Evolutionary conservation across 2,888 invertebrate genomes (phyloP).

Genomic region (Pollenia griseotomentosa): DNA sequence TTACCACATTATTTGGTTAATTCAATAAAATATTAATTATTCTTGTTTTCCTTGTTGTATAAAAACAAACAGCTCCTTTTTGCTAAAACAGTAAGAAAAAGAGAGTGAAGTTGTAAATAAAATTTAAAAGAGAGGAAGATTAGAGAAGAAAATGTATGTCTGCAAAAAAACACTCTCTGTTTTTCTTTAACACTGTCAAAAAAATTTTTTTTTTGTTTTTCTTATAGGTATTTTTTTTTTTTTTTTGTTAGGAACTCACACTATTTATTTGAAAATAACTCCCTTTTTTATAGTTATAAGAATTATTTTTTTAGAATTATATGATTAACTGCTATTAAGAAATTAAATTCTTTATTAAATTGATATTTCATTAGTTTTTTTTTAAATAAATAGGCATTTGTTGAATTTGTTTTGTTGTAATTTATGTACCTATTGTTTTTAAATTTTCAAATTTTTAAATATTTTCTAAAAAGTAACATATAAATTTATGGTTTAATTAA

Average conservation of each 20-base stretch:
- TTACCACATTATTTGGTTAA: conserved; percentile 75
- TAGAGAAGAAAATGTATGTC: background rate
- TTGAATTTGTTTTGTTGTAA: background rate
- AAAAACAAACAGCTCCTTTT: conserved; percentile 59
- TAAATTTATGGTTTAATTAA: conserved; percentile 31
- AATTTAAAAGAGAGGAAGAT: background rate
- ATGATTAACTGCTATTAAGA: background rate
- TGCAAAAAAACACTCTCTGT: conserved; percentile 61
- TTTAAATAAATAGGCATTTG: background rate
- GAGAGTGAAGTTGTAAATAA: conserved; percentile 26
- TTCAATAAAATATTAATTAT: conserved; percentile 41
- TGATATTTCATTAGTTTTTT: background rate
- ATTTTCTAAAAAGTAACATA: too few species aligned
- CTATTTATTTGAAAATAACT: conserved; percentile 46
- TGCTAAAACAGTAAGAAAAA: conserved; percentile 46
- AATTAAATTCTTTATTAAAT: background rate
- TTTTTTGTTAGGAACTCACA: conserved; percentile 12
- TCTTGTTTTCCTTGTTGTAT: conserved; percentile 14
- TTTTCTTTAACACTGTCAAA: background rate
- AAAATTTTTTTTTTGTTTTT: background rate
- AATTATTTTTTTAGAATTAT: background rate
- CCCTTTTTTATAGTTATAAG: conserved; percentile 13
- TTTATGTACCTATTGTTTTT: too few species aligned
- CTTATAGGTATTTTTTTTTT: background rate
- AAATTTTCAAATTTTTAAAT: too few species aligned